These are phyloP conservation scores for Lordiphosa mommai DNA, from an alignment of 1,140 invertebrate species.

Conservation along the genomic window DNA sequence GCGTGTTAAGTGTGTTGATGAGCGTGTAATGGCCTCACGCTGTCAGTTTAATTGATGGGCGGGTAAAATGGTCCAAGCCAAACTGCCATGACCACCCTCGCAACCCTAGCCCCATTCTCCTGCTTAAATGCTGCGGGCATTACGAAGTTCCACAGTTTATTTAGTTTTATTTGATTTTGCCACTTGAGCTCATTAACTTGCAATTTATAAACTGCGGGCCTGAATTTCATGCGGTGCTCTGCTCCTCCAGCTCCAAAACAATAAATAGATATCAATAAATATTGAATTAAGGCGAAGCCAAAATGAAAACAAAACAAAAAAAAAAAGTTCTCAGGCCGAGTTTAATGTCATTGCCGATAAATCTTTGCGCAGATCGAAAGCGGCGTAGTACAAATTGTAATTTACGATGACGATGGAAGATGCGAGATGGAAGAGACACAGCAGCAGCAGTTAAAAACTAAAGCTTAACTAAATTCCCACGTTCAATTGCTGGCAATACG, in stretches of 20 bases:
- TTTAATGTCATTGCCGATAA: constrained; percentile 42
- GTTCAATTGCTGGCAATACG: constrained; percentile 22
- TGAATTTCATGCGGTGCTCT: neutral
- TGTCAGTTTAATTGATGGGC: constrained; percentile 63
- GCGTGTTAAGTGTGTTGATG: constrained; percentile 56
- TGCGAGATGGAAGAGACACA: neutral
- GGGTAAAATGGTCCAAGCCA: constrained; percentile 13
- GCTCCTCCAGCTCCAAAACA: neutral
- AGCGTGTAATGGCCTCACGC: constrained; percentile 56
- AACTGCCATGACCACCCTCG: neutral
- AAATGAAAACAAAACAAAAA: neutral
- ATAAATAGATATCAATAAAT: constrained; percentile 21
- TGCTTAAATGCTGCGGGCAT: neutral
- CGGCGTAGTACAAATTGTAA: constrained; percentile 33
- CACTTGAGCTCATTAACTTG: constrained; percentile 66
- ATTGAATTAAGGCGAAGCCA: constrained; percentile 7
- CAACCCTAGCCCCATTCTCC: neutral
- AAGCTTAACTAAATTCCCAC: constrained; percentile 13
- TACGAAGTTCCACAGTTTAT: constrained; percentile 16
- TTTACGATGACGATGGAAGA: constrained; percentile 16
- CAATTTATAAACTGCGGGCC: constrained; percentile 58
- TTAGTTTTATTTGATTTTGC: constrained; percentile 50
- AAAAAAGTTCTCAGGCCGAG: constrained; percentile 19
- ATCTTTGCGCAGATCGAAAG: constrained; percentile 26
- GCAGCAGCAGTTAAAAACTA: neutral